Base-by-base conservation (phyloP, 2,113 vertebrate species). In the Polyodon spathula region DNA sequence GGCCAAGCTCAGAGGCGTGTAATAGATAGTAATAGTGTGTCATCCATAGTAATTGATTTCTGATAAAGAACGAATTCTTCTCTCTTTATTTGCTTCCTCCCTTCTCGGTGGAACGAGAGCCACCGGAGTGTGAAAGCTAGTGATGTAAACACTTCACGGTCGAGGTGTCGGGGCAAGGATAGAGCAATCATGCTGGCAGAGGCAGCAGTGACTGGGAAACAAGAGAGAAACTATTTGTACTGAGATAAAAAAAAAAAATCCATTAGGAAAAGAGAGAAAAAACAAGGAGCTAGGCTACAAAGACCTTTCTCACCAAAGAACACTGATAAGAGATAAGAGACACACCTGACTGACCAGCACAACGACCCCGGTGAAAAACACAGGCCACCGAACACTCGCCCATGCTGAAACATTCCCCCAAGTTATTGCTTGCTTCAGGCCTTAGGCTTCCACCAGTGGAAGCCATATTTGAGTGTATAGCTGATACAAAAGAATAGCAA, bases 61-160 rank as follows among this genome's bases (percentile, higher is more conserved):
- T 84, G 79, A 81, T 74, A 71, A 76, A 14, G 53, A 63, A 73
- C 76, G 70, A 71, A 79, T 78, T 73, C 75, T 76, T 72, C 76
- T 76, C 78, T 79, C 79, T 84, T 76, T 61, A 16, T 72, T 84
- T 50, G 48, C 14, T 50, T 50, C 14, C 14, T 6, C 76, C 82
- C 78, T 79, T 63, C 77, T 79, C 78, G 78, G 81, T 80, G 79
- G 84, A 84, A 84, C 83, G 73, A 56, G 66, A 76, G 70, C 70
- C 65, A 71, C 69, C 76, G 27, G 71, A 78, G 78, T 71, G 74
- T 71, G 70, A 83, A 68, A 77, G 73, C 62, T 77, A 10, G 48
- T 12, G 48, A 38, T 83, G 80, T 81, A 80, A 85, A 79, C 78
- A 78, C 71, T 76, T 74, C 69, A 60, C 68, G 77, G 74, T 80